Percentiles rank a stretch among this genome's conserved stretches.
These are phyloP conservation scores for Drosophila teissieri DNA, from an alignment of 1,140 invertebrate genomes.

Conservation along the genomic window DNA sequence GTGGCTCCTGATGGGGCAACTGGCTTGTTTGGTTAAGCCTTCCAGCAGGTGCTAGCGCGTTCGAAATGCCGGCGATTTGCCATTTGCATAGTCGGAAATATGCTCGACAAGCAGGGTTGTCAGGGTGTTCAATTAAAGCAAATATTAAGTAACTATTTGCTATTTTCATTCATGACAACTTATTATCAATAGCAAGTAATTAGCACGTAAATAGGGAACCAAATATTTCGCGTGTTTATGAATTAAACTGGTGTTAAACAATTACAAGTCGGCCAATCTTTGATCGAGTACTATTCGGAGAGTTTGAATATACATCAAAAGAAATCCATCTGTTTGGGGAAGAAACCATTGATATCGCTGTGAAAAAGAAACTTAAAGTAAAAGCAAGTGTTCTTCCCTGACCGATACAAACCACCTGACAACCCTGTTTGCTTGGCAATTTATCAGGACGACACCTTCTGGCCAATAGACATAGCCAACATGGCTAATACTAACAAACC, in stretches of 20 bases:
- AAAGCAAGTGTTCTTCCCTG: background rate
- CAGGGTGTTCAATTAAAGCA: background rate
- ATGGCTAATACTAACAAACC: slow-evolving; percentile 49
- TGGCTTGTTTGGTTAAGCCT: slow-evolving; percentile 49
- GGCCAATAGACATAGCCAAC: slow-evolving; percentile 71
- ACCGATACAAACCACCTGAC: slow-evolving; percentile 13
- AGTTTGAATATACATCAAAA: no score
- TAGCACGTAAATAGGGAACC: no score
- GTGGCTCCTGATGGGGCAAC: slow-evolving; percentile 3
- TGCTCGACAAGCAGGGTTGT: slow-evolving; percentile 35
- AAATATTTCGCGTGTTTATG: no score
- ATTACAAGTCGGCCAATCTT: no score
- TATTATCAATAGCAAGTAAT: no score
- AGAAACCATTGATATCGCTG: background rate
- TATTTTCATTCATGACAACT: no score
- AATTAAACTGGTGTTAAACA: no score
- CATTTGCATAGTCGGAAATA: slow-evolving; percentile 62
- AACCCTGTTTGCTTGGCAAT: slow-evolving; percentile 54
- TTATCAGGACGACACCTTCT: slow-evolving; percentile 50
- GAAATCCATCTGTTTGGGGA: no score
- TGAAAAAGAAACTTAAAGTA: background rate
- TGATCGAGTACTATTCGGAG: no score
- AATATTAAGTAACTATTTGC: no score
- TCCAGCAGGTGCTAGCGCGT: slow-evolving; percentile 63
- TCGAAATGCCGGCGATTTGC: slow-evolving; percentile 61